These are phyloP conservation scores for Entelurus aequoreus DNA, from an alignment of 2,113 vertebrate species.

Conservation along the genomic window DNA sequence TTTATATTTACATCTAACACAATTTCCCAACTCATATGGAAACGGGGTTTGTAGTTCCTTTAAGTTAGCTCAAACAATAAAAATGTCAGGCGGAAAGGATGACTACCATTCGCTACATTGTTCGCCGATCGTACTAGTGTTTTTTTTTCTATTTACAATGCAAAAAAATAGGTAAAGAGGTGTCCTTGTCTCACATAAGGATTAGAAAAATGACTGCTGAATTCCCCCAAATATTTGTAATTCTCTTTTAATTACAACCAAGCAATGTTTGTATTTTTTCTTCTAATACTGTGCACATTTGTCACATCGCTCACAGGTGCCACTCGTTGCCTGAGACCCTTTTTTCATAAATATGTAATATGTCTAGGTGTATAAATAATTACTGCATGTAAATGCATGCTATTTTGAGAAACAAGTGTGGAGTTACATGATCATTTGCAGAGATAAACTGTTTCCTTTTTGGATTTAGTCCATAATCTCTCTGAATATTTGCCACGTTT, in stretches of 20 bases:
- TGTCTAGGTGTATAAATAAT: constrained; percentile 43
- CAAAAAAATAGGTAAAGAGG: constrained; percentile 5
- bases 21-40: too few relatives aligned
- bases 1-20: too few relatives aligned
- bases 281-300: neutral
- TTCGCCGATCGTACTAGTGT: too few relatives aligned
- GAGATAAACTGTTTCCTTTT: constrained; percentile 64
- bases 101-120: too few relatives aligned
- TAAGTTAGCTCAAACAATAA: too few relatives aligned
- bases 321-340: constrained; percentile 10
- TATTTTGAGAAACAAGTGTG: constrained; percentile 36
- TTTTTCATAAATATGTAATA: constrained; percentile 39
- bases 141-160: neutral
- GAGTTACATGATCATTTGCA: constrained; percentile 48
- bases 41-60: too few relatives aligned
- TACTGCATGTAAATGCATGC: constrained; percentile 35
- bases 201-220: too few relatives aligned
- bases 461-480: constrained; percentile 52
- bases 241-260: neutral
- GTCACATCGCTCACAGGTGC: constrained; percentile 9
- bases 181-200: too few relatives aligned
- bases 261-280: neutral
- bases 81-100: too few relatives aligned
- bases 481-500: constrained; percentile 49
- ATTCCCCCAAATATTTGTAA: too few relatives aligned